phyloP scores from a whole-genome alignment of 2,113 vertebrate genomes.

The Entosphenus tridentatus region DNA sequence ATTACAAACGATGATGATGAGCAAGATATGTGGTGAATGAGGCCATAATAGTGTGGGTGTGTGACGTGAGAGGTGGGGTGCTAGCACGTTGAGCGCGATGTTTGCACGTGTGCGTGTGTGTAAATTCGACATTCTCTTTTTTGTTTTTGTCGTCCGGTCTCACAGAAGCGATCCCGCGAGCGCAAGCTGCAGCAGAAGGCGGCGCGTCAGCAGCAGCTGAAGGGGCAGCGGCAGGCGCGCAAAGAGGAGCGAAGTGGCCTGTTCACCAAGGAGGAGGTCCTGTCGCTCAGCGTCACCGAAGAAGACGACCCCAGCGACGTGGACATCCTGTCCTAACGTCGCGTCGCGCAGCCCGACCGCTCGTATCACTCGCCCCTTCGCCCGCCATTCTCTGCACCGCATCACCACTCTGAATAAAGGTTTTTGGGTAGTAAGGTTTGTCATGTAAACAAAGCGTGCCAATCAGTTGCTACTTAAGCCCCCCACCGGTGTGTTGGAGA shows the following conservation, averaged over 20 bases:
- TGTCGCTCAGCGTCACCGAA: conserved; percentile 75
- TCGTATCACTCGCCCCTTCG: neutral
- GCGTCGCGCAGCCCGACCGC: neutral
- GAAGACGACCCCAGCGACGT: conserved; percentile 62
- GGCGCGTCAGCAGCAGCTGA: conserved; percentile 83
- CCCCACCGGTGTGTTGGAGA: no score
- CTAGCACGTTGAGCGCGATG: neutral
- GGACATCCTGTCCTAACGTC: conserved; percentile 83
- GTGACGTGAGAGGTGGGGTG: neutral
- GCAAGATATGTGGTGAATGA: no score
- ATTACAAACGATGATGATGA: no score
- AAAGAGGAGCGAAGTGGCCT: conserved; percentile 92
- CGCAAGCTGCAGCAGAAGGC: conserved; percentile 91
- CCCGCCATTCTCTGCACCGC: no score
- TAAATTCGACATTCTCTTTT: neutral
- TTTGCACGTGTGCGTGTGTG: neutral
- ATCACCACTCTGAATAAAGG: no score
- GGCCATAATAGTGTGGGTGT: neutral
- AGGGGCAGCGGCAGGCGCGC: conserved; percentile 81
- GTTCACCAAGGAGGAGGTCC: conserved; percentile 87
- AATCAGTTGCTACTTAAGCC: no score
- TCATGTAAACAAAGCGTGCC: no score
- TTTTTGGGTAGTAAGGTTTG: no score
- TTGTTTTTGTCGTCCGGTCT: conserved; percentile 9
- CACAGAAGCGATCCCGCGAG: conserved; percentile 84